A percentile compares a stretch with the other conserved stretches of the same genome.
phyloP scores from a whole-genome alignment of 2,888 invertebrate genomes.

The Laothoe populi region DNA sequence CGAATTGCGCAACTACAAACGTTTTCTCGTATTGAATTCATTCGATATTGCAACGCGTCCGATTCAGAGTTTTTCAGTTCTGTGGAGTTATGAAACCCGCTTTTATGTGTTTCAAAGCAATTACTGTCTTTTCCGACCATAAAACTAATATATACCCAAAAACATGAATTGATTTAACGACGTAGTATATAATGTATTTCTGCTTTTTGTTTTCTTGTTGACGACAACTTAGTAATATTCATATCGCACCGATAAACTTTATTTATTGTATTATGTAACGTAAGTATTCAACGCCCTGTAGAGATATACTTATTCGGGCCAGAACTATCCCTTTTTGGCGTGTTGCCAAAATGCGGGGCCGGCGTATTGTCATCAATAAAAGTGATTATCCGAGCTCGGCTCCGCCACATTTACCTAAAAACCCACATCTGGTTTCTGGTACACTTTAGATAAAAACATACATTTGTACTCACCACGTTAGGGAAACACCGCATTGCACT shows the following conservation, averaged over 20 bases:
- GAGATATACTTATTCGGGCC: slow-evolving; percentile 33
- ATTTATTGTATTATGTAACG: slow-evolving; percentile 35
- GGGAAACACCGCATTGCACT: not conserved
- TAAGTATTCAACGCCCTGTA: slow-evolving; percentile 33
- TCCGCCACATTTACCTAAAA: slow-evolving; percentile 54
- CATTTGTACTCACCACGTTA: slow-evolving; percentile 5
- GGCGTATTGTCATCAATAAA: slow-evolving; percentile 71
- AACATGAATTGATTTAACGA: slow-evolving; percentile 1
- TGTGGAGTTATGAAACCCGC: not conserved
- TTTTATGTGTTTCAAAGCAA: not conserved
- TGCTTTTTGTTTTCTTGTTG: slow-evolving; percentile 13
- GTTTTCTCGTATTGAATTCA: slow-evolving; percentile 18
- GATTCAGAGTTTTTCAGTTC: not conserved
- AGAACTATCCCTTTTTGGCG: slow-evolving; percentile 63
- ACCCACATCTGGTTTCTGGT: slow-evolving; percentile 45
- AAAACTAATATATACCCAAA: not conserved
- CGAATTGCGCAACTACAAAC: slow-evolving; percentile 11
- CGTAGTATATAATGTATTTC: not conserved
- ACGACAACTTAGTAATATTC: slow-evolving; percentile 17
- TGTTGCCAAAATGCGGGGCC: slow-evolving; percentile 56
- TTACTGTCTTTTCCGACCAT: not conserved
- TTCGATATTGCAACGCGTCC: slow-evolving; percentile 8
- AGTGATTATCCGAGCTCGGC: slow-evolving; percentile 54
- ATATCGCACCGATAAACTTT: slow-evolving; percentile 34
- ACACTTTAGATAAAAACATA: slow-evolving; percentile 11